These are phyloP conservation scores for Rotaria magnacalcarata DNA, from an alignment of 2,888 invertebrate species.

Conservation along the genomic window DNA sequence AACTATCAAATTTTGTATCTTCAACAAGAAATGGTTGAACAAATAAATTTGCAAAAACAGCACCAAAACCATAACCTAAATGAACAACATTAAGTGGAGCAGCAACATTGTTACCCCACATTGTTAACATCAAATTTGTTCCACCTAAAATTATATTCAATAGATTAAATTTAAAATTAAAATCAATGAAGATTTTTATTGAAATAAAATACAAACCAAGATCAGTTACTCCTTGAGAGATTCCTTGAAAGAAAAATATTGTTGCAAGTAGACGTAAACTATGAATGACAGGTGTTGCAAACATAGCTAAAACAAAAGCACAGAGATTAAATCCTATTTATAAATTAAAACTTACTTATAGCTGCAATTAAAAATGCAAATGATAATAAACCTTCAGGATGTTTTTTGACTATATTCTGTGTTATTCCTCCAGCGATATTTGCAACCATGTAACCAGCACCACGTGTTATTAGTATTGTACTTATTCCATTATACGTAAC, in stretches of 20 bases:
- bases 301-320: not conserved
- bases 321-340: too few relatives aligned
- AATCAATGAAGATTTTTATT: too few relatives aligned
- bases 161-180: too few relatives aligned
- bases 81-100: slow-evolving; percentile 51
- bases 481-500: not conserved
- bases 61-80: slow-evolving; percentile 52
- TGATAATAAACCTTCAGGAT: not conserved
- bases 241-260: not conserved
- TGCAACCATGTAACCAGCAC: not conserved
- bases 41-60: slow-evolving; percentile 51
- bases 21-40: slow-evolving; percentile 50
- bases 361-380: not conserved
- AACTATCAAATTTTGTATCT: not conserved
- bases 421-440: not conserved
- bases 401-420: not conserved
- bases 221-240: not conserved
- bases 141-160: slow-evolving; percentile 49
- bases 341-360: not conserved
- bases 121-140: slow-evolving; percentile 49
- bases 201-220: not conserved
- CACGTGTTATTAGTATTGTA: not conserved
- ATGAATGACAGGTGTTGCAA: not conserved
- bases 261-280: not conserved
- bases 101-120: slow-evolving; percentile 51